phyloP scores from a whole-genome alignment of 2,797 vertebrate genomes.

The Myotis pilosus region DNA sequence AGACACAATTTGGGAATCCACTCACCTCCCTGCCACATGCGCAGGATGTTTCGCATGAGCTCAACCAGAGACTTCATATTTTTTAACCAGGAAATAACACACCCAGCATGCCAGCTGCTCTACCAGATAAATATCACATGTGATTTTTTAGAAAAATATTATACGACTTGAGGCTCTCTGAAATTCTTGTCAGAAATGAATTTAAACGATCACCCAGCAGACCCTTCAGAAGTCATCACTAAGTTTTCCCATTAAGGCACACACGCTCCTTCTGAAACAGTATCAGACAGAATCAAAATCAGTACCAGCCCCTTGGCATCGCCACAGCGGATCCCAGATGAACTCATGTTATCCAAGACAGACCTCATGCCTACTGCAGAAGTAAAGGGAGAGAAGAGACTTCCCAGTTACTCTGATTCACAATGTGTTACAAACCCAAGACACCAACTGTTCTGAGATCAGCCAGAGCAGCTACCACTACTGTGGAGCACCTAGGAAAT shows the following conservation, averaged over 20 bases:
- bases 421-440: neutral
- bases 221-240: constrained; percentile 18
- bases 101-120: neutral
- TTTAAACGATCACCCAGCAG: constrained; percentile 6
- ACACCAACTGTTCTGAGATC: neutral
- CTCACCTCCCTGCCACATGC: neutral
- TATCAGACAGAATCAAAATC: constrained; percentile 15
- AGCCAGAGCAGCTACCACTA: neutral
- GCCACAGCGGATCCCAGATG: neutral
- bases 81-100: neutral
- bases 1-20: neutral
- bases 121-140: constrained; percentile 23
- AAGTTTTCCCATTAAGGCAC: neutral
- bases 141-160: constrained; percentile 38
- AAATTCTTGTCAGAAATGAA: constrained; percentile 50
- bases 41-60: neutral
- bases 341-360: too few species aligned
- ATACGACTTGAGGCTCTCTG: constrained; percentile 40
- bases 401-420: neutral
- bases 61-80: neutral
- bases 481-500: neutral
- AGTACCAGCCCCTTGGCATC: neutral
- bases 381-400: neutral
- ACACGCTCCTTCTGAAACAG: neutral
- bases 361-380: neutral